Evolutionary conservation across 1,140 invertebrate genomes (phyloP).

Genomic region (Radopholus similis): DNA sequence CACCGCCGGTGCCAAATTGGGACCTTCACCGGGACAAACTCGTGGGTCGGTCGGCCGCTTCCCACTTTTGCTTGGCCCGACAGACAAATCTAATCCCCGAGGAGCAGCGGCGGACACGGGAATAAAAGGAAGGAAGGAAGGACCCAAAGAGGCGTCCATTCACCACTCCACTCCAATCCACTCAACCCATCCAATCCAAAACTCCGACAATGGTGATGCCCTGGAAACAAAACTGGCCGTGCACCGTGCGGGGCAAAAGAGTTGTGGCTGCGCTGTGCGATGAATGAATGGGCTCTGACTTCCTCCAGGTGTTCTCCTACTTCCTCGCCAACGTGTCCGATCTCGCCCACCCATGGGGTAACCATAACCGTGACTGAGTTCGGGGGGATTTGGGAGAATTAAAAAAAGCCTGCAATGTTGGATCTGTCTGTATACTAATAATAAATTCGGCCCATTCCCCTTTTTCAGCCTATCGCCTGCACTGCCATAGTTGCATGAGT

Average conservation of each 20-base stretch:
- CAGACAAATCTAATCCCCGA: constrained; percentile 3
- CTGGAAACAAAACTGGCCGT: neutral
- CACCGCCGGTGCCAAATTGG: too few relatives aligned
- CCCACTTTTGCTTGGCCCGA: neutral
- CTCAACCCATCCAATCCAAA: constrained; percentile 1
- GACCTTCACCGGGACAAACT: too few relatives aligned
- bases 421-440: neutral
- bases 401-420: neutral
- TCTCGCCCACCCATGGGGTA: constrained; percentile 16
- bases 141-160: neutral
- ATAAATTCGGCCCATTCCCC: neutral
- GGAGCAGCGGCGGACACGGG: neutral
- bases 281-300: constrained; percentile 15
- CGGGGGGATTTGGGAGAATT: neutral
- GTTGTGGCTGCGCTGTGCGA: too few relatives aligned
- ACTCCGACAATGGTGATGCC: neutral
- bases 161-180: neutral
- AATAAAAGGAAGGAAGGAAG: neutral
- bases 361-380: neutral
- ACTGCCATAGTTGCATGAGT: constrained; percentile 58
- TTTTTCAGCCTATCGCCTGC: constrained; percentile 56
- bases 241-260: neutral
- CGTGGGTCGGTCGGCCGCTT: too few relatives aligned
- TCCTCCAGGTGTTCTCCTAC: constrained; percentile 19
- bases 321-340: constrained; percentile 20